Evolutionary conservation across 2,113 vertebrate genomes (phyloP).

Genomic region (Ia io): DNA sequence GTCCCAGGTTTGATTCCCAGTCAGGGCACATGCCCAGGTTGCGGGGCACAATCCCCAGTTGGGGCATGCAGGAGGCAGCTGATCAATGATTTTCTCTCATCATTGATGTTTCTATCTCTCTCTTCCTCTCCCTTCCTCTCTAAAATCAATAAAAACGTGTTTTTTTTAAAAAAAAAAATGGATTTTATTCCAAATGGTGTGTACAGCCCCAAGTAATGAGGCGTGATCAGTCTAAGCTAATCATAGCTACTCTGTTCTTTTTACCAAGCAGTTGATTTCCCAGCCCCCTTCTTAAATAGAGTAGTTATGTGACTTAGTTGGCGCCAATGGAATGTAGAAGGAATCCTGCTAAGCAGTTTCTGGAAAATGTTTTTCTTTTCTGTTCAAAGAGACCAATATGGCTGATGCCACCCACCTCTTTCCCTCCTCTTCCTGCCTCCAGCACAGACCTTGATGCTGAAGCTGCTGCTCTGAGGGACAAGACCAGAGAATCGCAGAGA

Average conservation of each 20-base stretch:
- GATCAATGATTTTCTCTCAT: not conserved
- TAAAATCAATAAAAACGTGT: not conserved
- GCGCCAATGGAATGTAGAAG: not conserved
- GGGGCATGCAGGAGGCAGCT: not conserved
- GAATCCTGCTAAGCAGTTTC: not conserved
- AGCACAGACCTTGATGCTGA: rapidly evolving
- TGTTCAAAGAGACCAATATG: not conserved
- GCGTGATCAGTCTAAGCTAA: not conserved
- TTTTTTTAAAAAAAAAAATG: too few relatives aligned
- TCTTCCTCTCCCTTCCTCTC: not conserved
- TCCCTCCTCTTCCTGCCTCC: not conserved
- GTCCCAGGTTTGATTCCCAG: not conserved
- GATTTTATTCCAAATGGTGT: not conserved
- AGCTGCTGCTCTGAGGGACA: not conserved
- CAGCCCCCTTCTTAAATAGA: not conserved
- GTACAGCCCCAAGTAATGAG: not conserved
- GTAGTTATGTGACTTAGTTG: not conserved
- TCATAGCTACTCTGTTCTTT: not conserved
- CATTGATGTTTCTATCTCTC: not conserved
- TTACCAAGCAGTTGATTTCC: not conserved
- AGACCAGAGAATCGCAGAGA: not conserved
- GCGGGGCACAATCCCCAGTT: too few relatives aligned
- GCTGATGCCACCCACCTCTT: not conserved
- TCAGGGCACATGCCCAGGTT: not conserved
- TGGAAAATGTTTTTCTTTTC: not conserved